Evolutionary conservation across 2,113 vertebrate genomes (phyloP).

Genomic region (Callopanchax toddi): DNA sequence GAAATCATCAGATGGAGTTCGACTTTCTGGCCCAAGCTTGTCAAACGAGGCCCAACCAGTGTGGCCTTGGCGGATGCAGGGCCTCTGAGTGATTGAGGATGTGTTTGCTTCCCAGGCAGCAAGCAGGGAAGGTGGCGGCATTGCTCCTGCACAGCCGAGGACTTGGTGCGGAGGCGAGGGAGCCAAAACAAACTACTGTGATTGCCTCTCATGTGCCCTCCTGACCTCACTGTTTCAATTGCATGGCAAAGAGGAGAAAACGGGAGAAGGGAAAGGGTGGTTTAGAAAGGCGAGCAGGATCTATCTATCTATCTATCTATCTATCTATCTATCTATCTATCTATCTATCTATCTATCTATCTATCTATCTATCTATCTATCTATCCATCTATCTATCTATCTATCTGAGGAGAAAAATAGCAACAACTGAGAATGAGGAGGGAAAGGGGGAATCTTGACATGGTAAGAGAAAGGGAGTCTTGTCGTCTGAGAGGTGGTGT

Average conservation of each 20-base stretch:
- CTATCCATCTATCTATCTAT: background rate
- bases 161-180: slow-evolving; percentile 58
- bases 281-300: slow-evolving; percentile 20
- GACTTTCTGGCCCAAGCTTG: slow-evolving; percentile 56
- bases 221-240: slow-evolving; percentile 74
- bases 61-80: slow-evolving; percentile 68
- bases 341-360: background rate
- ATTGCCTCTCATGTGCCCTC: slow-evolving; percentile 77
- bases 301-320: slow-evolving; percentile 16
- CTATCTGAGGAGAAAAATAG: slow-evolving; percentile 21
- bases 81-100: slow-evolving; percentile 72
- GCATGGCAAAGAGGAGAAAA: slow-evolving; percentile 58
- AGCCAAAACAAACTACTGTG: slow-evolving; percentile 79
- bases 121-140: slow-evolving; percentile 75
- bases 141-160: slow-evolving; percentile 68
- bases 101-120: slow-evolving; percentile 78
- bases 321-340: slow-evolving; percentile 7
- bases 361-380: background rate
- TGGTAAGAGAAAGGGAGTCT: slow-evolving; percentile 74
- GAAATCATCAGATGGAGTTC: slow-evolving; percentile 66
- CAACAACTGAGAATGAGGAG: slow-evolving; percentile 35
- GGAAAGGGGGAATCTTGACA: slow-evolving; percentile 37
- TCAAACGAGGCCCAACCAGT: slow-evolving; percentile 67
- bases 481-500: slow-evolving; percentile 80
- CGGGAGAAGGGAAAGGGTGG: slow-evolving; percentile 29